Percentiles rank a stretch among this genome's conserved stretches.
phyloP scores from a whole-genome alignment of 2,888 invertebrate species.

The Vesta saturnalis region DNA sequence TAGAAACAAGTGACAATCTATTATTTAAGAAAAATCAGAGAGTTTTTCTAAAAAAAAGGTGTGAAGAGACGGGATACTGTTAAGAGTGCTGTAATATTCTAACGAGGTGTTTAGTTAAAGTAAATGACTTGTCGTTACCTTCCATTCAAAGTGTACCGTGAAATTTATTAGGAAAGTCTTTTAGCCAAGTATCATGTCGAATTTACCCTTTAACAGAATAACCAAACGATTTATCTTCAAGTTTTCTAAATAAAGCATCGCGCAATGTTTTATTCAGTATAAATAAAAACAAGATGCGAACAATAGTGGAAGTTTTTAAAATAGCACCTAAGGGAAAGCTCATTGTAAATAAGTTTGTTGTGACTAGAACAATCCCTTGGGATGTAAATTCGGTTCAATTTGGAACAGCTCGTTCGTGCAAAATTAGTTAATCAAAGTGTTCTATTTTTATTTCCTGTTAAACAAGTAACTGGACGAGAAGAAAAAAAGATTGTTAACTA shows the following conservation, averaged over 20 bases:
- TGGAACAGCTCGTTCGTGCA: slow-evolving; percentile 14
- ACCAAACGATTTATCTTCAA: slow-evolving; percentile 1
- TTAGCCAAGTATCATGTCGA: not conserved
- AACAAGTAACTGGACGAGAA: not conserved
- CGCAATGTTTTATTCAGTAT: slow-evolving; percentile 32
- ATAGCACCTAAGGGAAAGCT: slow-evolving; percentile 38
- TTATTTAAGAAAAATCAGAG: too few species aligned
- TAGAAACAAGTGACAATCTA: too few species aligned
- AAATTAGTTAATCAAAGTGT: slow-evolving; percentile 16
- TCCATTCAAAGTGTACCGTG: too few species aligned
- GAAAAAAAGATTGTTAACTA: slow-evolving; percentile 24
- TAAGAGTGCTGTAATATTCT: too few species aligned
- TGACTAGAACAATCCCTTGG: slow-evolving; percentile 21
- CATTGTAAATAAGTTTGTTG: slow-evolving; percentile 40
- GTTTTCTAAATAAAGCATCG: slow-evolving; percentile 14
- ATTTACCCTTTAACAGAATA: slow-evolving; percentile 1
- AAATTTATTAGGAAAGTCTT: not conserved
- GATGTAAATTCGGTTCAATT: slow-evolving; percentile 26
- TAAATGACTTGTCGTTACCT: too few species aligned
- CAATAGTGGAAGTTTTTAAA: slow-evolving; percentile 33
- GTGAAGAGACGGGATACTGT: too few species aligned
- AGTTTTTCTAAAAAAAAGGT: too few species aligned
- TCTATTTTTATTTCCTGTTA: slow-evolving; percentile 22
- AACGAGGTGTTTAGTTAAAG: too few species aligned
- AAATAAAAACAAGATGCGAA: slow-evolving; percentile 25